A percentile compares a stretch with the other conserved stretches of the same genome.
Conservation (phyloP, 2,888 invertebrate species). For the Chloroclysta siterata region DNA sequence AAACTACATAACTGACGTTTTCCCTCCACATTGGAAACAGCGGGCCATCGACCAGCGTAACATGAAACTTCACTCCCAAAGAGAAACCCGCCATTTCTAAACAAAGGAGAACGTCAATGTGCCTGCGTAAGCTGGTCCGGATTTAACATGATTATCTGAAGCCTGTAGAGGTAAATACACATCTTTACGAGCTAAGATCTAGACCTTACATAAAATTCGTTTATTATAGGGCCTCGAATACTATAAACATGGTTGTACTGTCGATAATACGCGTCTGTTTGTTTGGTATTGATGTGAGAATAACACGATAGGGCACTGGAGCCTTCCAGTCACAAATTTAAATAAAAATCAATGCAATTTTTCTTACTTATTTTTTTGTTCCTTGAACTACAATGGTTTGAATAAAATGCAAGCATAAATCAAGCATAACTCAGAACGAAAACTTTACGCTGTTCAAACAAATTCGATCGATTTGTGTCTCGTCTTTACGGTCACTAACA, state of each 20-base stretch:
- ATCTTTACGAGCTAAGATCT: slow-evolving; percentile 40
- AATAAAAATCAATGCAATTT: slow-evolving; percentile 3
- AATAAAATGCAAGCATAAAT: background rate
- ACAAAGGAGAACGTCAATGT: slow-evolving; percentile 20
- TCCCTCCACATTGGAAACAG: slow-evolving; percentile 33
- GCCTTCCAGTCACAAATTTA: slow-evolving; percentile 9
- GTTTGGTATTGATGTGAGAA: slow-evolving; percentile 33
- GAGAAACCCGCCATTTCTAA: slow-evolving; percentile 7
- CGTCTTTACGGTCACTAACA: too few species aligned
- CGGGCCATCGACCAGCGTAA: slow-evolving; percentile 26
- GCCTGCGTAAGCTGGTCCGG: slow-evolving; percentile 21
- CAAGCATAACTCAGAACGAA: too few species aligned
- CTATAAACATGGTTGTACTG: slow-evolving; percentile 28
- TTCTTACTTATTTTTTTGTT: background rate
- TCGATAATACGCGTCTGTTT: slow-evolving; percentile 31
- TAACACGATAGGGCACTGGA: slow-evolving; percentile 23
- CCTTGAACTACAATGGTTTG: background rate
- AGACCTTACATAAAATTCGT: slow-evolving; percentile 36
- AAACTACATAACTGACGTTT: slow-evolving; percentile 29
- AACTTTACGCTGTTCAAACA: background rate
- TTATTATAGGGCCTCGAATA: slow-evolving; percentile 23
- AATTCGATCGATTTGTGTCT: background rate
- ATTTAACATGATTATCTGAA: slow-evolving; percentile 36
- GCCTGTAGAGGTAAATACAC: slow-evolving; percentile 36
- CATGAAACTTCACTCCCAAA: slow-evolving; percentile 21